These are phyloP conservation scores for Sebastes umbrosus DNA, from an alignment of 2,797 vertebrate genomes.

Conservation along the genomic window DNA sequence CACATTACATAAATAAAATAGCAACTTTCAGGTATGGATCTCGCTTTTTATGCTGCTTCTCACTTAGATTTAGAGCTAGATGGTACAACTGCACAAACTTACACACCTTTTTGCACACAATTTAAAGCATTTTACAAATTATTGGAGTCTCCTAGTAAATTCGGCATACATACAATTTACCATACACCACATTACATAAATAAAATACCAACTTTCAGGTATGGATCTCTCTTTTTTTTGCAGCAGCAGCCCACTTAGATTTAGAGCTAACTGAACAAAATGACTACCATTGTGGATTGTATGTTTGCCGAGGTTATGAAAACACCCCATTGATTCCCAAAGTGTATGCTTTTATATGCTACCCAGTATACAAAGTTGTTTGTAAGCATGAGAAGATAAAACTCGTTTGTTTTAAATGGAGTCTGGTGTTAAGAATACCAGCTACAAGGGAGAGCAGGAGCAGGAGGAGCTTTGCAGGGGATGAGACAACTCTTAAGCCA, in stretches of 20 bases:
- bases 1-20: neutral
- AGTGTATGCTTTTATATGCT: rapidly evolving
- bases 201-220: neutral
- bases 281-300: neutral
- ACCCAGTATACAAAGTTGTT: rapidly evolving
- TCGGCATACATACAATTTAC: neutral
- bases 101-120: rapidly evolving
- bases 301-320: neutral
- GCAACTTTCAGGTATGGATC: neutral
- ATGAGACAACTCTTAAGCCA: slow-evolving; percentile 14
- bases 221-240: neutral
- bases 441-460: neutral
- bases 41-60: neutral
- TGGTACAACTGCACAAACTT: too few species aligned
- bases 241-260: neutral
- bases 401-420: neutral
- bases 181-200: rapidly evolving
- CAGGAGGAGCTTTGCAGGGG: slow-evolving; percentile 11
- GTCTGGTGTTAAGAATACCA: neutral
- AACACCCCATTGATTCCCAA: neutral
- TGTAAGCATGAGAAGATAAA: neutral
- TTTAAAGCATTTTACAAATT: rapidly evolving
- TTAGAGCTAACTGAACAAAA: neutral
- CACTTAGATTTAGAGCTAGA: neutral
- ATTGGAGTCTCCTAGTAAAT: neutral